Evolutionary conservation across 2,113 vertebrate species (phyloP), one percentile per base, ranked within the genome.

Genomic region (Xenopus borealis): DNA sequence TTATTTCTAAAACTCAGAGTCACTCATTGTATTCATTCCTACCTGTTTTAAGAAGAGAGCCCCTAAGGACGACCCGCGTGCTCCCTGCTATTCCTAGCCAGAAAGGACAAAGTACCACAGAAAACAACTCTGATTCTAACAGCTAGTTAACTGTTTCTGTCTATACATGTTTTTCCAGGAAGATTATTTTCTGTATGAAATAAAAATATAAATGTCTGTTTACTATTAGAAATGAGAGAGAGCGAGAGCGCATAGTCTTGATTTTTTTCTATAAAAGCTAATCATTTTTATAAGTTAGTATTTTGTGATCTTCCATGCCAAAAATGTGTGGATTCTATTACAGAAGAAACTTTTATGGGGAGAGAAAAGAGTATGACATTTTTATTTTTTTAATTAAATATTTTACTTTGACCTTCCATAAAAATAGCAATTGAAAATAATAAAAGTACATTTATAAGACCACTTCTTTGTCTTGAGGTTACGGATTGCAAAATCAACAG

Each of bases 51-150:
- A 82, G 87, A 78, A 85, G 83, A 81, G 88, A 93, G 11, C 82
- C 88, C 55, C 83, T 92, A 16, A 80, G 89, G 76, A 81, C 87
- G 77, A 91, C 82, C 44, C 80, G 82, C 76, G 89, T 93, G 55
- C 89, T 94, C 50, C 94, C 94, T 63, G 91, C 93, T 16, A 94
- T 95, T 27, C 89, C 91, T 72, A 89, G 90, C 27, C 92, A 91
- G 69, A 90, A 87, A 74, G 89, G 86, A 79, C 75, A 79, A 23
- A 82, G 73, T 62, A 72, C 79, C 53, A 17, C 40, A 45, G 80
- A 81, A 71, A 75, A 6, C 50, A 78, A 84, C 45, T 14, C 72
- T 52, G 63, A 82, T 0, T 19, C 69, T 19, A 44, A 45, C 17
- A 19, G 59, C 52, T 76, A 79, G 64, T 27, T n/a, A 17, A 5